Evolutionary conservation across 2,888 invertebrate species (phyloP), one percentile per base, ranked within the genome.

Genomic region (Catocala nupta): DNA sequence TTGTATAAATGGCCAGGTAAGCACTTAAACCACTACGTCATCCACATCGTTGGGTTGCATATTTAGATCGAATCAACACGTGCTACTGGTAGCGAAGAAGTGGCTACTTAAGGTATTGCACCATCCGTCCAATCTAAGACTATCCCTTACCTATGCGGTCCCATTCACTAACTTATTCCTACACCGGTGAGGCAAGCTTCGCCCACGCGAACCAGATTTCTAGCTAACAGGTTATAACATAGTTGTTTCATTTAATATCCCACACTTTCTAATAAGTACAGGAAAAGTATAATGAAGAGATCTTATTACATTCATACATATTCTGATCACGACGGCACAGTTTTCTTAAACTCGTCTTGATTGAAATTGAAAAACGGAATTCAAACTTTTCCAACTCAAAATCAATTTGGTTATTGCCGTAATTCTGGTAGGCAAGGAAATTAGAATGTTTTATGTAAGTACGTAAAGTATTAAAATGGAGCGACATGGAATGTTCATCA

Each of bases 151-250:
- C n/a, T n/a, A 43, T 65, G 55, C 58, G 55, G 68, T 65, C 65
- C 68, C 70, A 69, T 78, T 74, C 65, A 68, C 72, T 52, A 59
- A 70, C 64, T 78, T 80, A 77, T 78, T 81, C 77, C 77, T 71
- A 77, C 77, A 80, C 76, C 77, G 80, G 77, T 81, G 81, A 75
- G 66, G 83, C 86, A 82, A 88, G 55, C 82, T 71, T 72, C 72
- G 72, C 88, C 89, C 82, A 90, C 90, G 81, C 82, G 58, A 61
- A 81, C 84, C 73, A 82, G 83, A 88, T 89, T 89, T 86, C 87
- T 83, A 84, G 78, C 80, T 77, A 82, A 85, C 86, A 81, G 84
- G 84, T 86, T 84, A 80, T 78, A 75, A 77, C 71, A 71, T 70
- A 70, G 71, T 78, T 73, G 71, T 73, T 73, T 73, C 67, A 73